These are phyloP conservation scores for Urophycis tenuis DNA, from an alignment of 2,797 vertebrate species.

Conservation along the genomic window DNA sequence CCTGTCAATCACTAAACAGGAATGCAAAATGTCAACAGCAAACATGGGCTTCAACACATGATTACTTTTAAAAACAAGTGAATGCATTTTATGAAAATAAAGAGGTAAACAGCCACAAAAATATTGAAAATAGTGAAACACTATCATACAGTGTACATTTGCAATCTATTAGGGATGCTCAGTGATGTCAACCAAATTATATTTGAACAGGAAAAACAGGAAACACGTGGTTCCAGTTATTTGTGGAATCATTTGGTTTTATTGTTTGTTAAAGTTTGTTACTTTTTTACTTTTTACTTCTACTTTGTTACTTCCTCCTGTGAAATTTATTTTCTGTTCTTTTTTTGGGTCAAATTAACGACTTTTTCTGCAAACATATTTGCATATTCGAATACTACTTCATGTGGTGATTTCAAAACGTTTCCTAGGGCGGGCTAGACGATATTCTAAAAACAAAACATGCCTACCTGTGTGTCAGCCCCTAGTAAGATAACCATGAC, in stretches of 20 bases:
- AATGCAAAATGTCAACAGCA: not conserved
- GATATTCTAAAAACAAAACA: not conserved
- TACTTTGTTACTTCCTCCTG: not conserved
- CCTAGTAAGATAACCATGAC: constrained; percentile 67
- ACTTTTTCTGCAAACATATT: too few species aligned
- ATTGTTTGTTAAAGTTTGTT: not conserved
- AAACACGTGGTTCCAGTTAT: not conserved
- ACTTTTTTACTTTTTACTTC: too few species aligned
- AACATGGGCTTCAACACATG: not conserved
- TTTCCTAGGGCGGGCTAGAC: not conserved
- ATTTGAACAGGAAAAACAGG: not conserved
- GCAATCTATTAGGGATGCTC: too few species aligned
- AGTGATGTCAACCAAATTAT: not conserved
- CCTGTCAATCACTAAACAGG: not conserved
- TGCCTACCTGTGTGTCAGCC: constrained; percentile 61
- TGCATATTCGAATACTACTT: not conserved
- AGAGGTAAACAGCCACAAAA: not conserved
- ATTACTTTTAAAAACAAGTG: not conserved
- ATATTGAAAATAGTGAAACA: not conserved
- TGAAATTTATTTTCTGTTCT: too few species aligned
- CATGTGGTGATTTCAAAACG: not conserved
- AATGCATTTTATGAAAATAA: not conserved
- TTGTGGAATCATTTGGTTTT: not conserved
- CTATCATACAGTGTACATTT: too few species aligned
- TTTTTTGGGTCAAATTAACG: too few species aligned